These are phyloP conservation scores for Ephestia elutella DNA, from an alignment of 1,140 invertebrate species.

Conservation along the genomic window DNA sequence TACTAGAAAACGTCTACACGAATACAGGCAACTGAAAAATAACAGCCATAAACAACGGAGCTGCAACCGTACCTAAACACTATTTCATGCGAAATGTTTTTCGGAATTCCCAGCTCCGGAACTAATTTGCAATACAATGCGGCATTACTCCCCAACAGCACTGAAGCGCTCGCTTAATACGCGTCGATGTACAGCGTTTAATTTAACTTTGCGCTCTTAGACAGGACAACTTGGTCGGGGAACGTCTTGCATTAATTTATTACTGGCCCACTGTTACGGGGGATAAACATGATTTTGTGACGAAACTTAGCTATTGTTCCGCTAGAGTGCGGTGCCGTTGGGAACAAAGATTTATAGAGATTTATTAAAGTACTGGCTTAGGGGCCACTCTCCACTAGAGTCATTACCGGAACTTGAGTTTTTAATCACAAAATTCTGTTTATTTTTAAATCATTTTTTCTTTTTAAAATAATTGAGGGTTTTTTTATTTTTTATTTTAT, in stretches of 20 bases:
- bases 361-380: no score
- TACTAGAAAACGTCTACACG: neutral
- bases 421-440: no score
- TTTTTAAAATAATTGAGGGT: no score
- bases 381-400: no score
- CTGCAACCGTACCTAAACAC: neutral
- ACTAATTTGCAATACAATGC: conserved; percentile 58
- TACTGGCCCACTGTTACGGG: conserved; percentile 30
- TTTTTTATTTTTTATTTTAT: no score
- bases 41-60: neutral
- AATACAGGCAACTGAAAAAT: neutral
- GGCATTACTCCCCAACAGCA: conserved; percentile 26
- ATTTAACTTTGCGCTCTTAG: conserved; percentile 55
- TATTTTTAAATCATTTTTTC: no score
- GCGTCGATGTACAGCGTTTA: conserved; percentile 58
- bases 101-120: conserved; percentile 13
- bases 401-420: no score
- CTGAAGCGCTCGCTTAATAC: conserved; percentile 38
- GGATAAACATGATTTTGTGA: conserved; percentile 22
- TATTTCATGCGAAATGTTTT: conserved; percentile 11
- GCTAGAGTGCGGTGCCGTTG: conserved; percentile 15
- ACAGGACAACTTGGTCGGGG: conserved; percentile 36
- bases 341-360: conserved; percentile 13
- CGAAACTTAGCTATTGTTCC: neutral
- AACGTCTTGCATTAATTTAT: conserved; percentile 57